Conservation (phyloP, 1,140 invertebrate species). For the Oscheius sp. region DNA sequence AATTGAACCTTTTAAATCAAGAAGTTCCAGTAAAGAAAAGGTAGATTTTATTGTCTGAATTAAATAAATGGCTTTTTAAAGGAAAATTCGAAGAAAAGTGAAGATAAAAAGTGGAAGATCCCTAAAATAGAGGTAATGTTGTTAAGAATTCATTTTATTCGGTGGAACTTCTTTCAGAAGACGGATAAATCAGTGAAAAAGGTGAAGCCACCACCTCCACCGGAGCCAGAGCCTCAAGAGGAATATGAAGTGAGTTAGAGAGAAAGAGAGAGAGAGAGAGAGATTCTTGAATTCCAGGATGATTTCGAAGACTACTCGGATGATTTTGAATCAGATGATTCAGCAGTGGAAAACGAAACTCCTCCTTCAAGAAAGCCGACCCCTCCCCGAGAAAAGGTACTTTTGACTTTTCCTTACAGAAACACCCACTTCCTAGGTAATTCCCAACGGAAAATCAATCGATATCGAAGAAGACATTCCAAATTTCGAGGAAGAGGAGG, state of each 20-base stretch:
- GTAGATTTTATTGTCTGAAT: background rate
- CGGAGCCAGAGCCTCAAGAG: background rate
- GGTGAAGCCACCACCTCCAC: background rate
- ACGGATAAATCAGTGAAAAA: background rate
- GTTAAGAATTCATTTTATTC: background rate
- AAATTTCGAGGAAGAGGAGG: background rate
- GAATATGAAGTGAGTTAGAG: background rate
- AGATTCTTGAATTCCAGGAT: background rate
- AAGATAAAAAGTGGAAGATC: background rate
- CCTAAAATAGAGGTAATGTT: background rate
- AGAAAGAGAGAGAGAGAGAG: background rate
- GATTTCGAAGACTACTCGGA: slow-evolving; percentile 8
- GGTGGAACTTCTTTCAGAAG: background rate
- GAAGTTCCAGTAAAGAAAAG: background rate
- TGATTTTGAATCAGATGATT: slow-evolving; percentile 1
- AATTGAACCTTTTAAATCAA: too few species aligned
- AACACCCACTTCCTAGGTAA: too few species aligned
- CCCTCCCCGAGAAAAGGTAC: background rate
- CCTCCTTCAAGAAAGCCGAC: background rate
- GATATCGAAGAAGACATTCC: too few species aligned
- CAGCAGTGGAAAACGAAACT: background rate
- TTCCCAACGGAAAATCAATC: too few species aligned
- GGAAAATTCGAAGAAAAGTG: background rate
- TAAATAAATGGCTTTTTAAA: background rate
- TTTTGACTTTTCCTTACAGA: background rate